Evolutionary conservation across 64 coral and sea anemone genomes (phyloP).

Genomic region (Pachyseris speciosa): DNA sequence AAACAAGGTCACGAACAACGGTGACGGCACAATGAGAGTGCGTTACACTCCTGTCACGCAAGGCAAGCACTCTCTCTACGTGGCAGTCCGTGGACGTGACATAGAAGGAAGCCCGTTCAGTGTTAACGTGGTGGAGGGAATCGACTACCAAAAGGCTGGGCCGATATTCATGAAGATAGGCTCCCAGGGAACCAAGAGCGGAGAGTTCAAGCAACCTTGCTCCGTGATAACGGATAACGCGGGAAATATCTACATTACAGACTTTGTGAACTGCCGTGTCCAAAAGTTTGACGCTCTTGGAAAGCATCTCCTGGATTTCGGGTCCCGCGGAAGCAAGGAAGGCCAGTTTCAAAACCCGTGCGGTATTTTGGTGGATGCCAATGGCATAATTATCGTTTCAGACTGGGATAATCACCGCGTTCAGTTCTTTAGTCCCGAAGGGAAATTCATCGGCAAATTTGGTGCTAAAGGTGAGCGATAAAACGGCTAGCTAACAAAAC

Average conservation of each 20-base stretch:
- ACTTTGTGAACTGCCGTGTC: slow-evolving; percentile 91
- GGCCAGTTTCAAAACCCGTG: slow-evolving; percentile 87
- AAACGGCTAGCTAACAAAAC: background rate
- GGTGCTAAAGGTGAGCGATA: slow-evolving; percentile 76
- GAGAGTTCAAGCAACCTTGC: slow-evolving; percentile 92
- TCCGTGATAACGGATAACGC: slow-evolving; percentile 84
- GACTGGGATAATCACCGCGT: slow-evolving; percentile 92
- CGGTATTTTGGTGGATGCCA: slow-evolving; percentile 67
- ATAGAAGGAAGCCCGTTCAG: slow-evolving; percentile 81
- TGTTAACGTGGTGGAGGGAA: slow-evolving; percentile 88
- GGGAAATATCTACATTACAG: slow-evolving; percentile 85
- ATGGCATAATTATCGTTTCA: slow-evolving; percentile 81
- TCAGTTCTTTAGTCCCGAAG: slow-evolving; percentile 85
- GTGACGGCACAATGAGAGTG: slow-evolving; percentile 80
- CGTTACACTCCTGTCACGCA: slow-evolving; percentile 93
- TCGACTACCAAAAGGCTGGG: slow-evolving; percentile 83
- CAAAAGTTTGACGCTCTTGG: slow-evolving; percentile 93
- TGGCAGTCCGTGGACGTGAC: slow-evolving; percentile 68
- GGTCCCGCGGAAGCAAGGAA: slow-evolving; percentile 75
- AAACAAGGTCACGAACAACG: slow-evolving; percentile 88
- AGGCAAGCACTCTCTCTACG: slow-evolving; percentile 69
- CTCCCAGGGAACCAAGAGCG: slow-evolving; percentile 84
- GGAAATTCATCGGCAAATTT: slow-evolving; percentile 88
- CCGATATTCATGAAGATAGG: slow-evolving; percentile 88
- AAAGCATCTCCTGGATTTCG: slow-evolving; percentile 79